Evolutionary conservation across 1,140 invertebrate genomes (phyloP).

Genomic region (Helicoverpa zea): DNA sequence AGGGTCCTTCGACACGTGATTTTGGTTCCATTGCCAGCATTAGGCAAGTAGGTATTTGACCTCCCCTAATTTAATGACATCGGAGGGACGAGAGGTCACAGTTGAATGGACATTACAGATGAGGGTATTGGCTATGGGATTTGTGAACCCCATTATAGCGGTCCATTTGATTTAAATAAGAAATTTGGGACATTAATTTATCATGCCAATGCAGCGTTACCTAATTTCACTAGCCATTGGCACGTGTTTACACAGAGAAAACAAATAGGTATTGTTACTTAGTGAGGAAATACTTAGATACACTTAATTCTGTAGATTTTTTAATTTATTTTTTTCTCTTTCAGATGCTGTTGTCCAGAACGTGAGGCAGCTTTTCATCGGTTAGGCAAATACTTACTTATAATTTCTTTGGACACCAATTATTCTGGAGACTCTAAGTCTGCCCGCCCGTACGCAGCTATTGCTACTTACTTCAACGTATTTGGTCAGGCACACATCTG

Average conservation of each 20-base stretch:
- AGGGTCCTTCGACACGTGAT: conserved; percentile 46
- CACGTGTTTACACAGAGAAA: background rate
- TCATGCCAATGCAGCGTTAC: background rate
- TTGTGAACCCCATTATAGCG: conserved; percentile 54
- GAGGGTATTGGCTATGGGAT: conserved; percentile 57
- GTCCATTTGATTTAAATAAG: conserved; percentile 67
- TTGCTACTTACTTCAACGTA: no score
- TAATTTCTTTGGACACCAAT: no score
- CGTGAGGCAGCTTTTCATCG: no score
- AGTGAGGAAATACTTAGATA: background rate
- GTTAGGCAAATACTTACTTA: no score
- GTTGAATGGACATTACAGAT: conserved; percentile 20
- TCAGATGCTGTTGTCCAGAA: no score
- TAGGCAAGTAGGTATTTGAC: conserved; percentile 36
- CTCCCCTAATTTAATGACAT: conserved; percentile 15
- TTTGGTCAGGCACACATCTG: no score
- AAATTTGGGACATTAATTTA: conserved; percentile 47
- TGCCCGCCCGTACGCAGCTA: no score
- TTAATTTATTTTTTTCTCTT: no score
- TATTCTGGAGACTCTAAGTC: no score
- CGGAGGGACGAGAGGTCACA: conserved; percentile 37
- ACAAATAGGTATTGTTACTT: background rate
- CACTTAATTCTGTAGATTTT: no score
- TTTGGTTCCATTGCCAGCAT: conserved; percentile 18
- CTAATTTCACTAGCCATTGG: background rate